These are phyloP conservation scores for Erebia ligea DNA, from an alignment of 2,888 invertebrate genomes.

Conservation along the genomic window DNA sequence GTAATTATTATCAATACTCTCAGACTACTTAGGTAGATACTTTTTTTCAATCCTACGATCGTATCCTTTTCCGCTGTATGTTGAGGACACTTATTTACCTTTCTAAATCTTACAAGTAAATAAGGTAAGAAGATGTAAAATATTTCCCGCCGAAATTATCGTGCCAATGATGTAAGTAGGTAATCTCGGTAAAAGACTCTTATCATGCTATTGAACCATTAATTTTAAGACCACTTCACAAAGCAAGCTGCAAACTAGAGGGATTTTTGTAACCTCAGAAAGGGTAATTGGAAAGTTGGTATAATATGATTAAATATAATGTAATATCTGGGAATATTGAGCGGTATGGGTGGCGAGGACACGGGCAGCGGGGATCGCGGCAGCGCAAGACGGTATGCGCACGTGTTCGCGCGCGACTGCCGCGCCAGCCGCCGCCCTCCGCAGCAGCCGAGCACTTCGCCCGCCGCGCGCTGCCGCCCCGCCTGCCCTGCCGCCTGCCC, in stretches of 20 bases:
- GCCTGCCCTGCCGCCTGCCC: constrained; percentile 50
- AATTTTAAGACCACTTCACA: constrained; percentile 54
- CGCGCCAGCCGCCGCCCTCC: constrained; percentile 59
- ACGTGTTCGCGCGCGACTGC: constrained; percentile 79
- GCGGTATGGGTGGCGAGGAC: constrained; percentile 59
- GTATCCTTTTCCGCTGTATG: neutral
- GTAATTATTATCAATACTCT: too few relatives aligned
- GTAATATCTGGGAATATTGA: constrained; percentile 55
- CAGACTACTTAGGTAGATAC: too few relatives aligned
- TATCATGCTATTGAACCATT: constrained; percentile 69
- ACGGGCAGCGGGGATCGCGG: constrained; percentile 51
- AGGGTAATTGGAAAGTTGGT: constrained; percentile 19
- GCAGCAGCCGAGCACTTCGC: constrained; percentile 60
- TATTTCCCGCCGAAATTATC: constrained; percentile 76
- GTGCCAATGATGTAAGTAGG: constrained; percentile 69
- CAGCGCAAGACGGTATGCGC: constrained; percentile 74
- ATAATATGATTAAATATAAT: constrained; percentile 24
- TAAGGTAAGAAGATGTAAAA: constrained; percentile 21
- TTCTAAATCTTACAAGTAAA: neutral
- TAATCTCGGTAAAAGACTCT: constrained; percentile 59
- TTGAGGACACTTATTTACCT: neutral
- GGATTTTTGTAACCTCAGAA: constrained; percentile 2
- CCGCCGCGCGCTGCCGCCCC: constrained; percentile 58
- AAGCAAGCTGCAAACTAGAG: constrained; percentile 8
- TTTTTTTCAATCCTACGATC: neutral